Percentiles rank a stretch among this genome's conserved stretches.
These are phyloP conservation scores for Rhopalosiphum maidis DNA, from an alignment of 1,140 invertebrate species.

Conservation along the genomic window DNA sequence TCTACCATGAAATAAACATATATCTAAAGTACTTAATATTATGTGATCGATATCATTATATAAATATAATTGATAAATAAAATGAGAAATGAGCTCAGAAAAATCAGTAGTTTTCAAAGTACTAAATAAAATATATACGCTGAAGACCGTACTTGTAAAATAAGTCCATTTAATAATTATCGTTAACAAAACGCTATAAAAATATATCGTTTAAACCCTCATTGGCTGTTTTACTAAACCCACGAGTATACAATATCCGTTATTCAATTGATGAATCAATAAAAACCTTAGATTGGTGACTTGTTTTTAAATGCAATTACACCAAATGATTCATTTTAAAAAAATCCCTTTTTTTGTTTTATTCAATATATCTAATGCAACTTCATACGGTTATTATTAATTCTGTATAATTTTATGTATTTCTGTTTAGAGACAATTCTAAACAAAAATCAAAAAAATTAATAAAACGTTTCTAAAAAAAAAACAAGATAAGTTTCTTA, in stretches of 20 bases:
- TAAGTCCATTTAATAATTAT: background rate
- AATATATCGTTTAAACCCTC: background rate
- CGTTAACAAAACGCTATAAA: conserved; percentile 3
- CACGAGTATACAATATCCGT: background rate
- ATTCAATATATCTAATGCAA: background rate
- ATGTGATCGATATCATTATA: background rate
- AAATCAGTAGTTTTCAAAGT: background rate
- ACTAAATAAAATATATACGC: background rate
- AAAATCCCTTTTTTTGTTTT: background rate
- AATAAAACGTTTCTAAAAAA: background rate
- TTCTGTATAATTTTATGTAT: background rate
- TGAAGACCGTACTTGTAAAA: background rate
- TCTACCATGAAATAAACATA: too few species aligned
- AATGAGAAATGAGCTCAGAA: background rate
- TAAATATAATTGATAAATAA: background rate
- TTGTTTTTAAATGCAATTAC: background rate
- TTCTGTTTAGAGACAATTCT: too few species aligned
- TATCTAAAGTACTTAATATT: background rate
- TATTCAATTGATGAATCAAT: background rate
- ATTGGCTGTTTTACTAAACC: background rate
- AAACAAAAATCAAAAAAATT: background rate
- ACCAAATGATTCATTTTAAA: background rate
- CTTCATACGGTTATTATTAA: background rate
- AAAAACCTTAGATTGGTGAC: background rate
- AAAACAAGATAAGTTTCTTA: too few species aligned